These are phyloP conservation scores for Acanthurus leucopareius DNA, from an alignment of 2,797 vertebrate species.

Conservation along the genomic window DNA sequence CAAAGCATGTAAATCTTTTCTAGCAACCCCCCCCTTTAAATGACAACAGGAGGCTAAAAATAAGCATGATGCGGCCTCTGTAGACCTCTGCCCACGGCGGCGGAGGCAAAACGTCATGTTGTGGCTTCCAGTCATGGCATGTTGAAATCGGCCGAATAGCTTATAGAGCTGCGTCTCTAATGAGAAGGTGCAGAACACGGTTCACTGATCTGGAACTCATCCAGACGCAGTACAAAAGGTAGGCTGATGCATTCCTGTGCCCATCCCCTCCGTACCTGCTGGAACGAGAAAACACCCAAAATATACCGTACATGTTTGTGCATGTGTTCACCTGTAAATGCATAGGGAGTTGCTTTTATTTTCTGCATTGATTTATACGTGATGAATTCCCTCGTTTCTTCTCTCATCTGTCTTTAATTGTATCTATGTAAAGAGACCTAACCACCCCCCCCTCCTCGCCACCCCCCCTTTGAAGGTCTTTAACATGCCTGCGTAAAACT, in stretches of 20 bases:
- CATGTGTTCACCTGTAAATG: neutral
- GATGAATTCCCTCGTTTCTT: constrained; percentile 13
- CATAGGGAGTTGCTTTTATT: neutral
- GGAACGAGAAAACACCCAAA: neutral
- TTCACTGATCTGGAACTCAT: constrained; percentile 67
- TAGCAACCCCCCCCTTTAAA: no score
- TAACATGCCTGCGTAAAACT: constrained; percentile 44
- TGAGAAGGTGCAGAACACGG: constrained; percentile 58
- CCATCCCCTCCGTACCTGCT: constrained; percentile 27
- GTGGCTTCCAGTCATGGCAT: constrained; percentile 5
- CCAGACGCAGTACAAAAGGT: constrained; percentile 60
- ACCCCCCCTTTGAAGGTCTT: neutral
- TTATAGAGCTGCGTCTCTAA: constrained; percentile 51
- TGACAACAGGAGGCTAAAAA: no score
- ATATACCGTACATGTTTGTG: constrained; percentile 9
- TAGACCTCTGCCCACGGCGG: neutral
- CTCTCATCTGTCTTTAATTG: constrained; percentile 33
- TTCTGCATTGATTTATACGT: neutral
- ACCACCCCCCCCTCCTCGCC: neutral
- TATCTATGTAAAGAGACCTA: neutral
- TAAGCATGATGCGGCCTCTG: neutral
- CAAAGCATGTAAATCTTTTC: no score
- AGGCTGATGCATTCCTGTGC: constrained; percentile 51
- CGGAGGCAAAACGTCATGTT: neutral
- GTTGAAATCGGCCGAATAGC: constrained; percentile 26